Evolutionary conservation across 2,888 invertebrate species (phyloP).

Genomic region (Drosophila nr. fundita): DNA sequence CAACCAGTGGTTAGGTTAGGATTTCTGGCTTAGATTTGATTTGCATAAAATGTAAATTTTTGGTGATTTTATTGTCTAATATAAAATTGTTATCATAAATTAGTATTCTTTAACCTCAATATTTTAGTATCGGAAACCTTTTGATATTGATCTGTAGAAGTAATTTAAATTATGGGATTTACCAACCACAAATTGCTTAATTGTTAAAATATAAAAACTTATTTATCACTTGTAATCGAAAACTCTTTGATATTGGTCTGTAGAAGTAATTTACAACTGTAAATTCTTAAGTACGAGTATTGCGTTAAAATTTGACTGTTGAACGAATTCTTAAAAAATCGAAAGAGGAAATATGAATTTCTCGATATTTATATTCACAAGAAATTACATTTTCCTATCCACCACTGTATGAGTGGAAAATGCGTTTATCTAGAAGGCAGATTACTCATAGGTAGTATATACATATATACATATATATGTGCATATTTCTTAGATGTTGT

Average conservation of each 20-base stretch:
- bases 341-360: background rate
- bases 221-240: background rate
- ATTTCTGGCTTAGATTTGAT: background rate
- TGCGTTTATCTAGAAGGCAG: constrained; percentile 37
- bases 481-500: constrained; percentile 6
- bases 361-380: background rate
- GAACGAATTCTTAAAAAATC: too few species aligned
- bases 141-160: background rate
- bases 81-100: background rate
- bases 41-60: background rate
- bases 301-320: background rate
- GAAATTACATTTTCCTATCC: background rate
- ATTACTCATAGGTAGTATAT: constrained; percentile 61
- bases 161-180: background rate
- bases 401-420: background rate
- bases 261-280: background rate
- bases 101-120: background rate
- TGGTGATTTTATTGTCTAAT: background rate
- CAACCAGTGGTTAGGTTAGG: background rate
- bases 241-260: background rate
- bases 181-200: background rate
- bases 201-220: background rate
- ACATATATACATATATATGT: background rate
- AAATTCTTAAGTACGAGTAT: background rate
- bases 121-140: background rate